Evolutionary conservation across 37 sponge, comb jelly and placozoan species (phyloP), one percentile per base, ranked within the genome.

Genomic region (Ianthella basta): DNA sequence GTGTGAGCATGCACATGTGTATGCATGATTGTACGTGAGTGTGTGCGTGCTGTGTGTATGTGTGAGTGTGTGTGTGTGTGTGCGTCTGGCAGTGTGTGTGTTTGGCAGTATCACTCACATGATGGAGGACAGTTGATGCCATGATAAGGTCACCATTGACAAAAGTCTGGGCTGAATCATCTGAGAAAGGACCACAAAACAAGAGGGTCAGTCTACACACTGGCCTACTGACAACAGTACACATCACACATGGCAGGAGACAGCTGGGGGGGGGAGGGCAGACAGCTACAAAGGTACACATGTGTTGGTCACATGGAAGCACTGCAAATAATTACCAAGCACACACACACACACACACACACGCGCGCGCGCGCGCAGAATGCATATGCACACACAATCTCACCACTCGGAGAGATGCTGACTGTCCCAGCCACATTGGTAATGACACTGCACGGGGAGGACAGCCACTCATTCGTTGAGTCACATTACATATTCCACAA

Each of bases 111-210:
- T 33, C 21, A 30, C 90, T 77, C 32, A 93, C 94, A 88, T 95
- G 96, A 38, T 92, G 96, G 38, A 95, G 83, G 0, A 63, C 61
- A 36, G 60, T 66, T 4, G 82, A 21, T 1, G 23, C 41, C 4
- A 86, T 59, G 72, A 95, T 73, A 16, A 90, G 86, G 39, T 79
- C 70, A 0, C 96, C 96, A 69, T 95, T 95, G 40, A 95, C 79
- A 55, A 61, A 95, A 1, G 96, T 95, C 60, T 88, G 85, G 4
- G 91, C 91, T 2, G 93, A 89, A 20, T 59, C 16, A 38, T 85
- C 80, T 18, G 74, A 69, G 34, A 69, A 61, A 10, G 63, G 27
- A 61, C n/a, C n/a, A n/a, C n/a, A n/a, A n/a, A n/a, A n/a, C n/a
- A n/a, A n/a, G n/a, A 56, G 54, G 23, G 25, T 24, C 41, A 56